Percentiles rank a stretch among this genome's conserved stretches.
phyloP scores from a whole-genome alignment of 2,797 vertebrate genomes.

The Ispidina lecontei region DNA sequence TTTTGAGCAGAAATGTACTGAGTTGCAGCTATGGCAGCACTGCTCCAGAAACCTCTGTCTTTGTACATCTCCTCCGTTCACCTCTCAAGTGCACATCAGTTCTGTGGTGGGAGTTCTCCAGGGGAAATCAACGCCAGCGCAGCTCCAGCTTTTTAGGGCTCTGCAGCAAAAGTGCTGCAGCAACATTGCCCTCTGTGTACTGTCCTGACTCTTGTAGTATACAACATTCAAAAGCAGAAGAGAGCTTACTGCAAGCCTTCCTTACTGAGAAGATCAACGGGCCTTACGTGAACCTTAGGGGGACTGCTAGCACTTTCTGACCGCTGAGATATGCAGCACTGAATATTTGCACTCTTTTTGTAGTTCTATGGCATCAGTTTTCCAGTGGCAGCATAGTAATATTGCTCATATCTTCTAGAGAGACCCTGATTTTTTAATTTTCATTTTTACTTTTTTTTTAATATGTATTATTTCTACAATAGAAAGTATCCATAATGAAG shows the following conservation, averaged over 20 bases:
- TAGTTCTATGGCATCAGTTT: not conserved
- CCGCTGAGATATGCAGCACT: not conserved
- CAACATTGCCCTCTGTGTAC: fast-evolving
- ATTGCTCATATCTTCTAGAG: not conserved
- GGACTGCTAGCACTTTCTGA: not conserved
- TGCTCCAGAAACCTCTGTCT: constrained; percentile 5
- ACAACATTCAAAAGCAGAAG: not conserved
- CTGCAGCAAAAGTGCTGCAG: not conserved
- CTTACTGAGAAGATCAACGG: not conserved
- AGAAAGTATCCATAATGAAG: not conserved
- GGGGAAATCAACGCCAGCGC: not conserved
- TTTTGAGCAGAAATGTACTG: not conserved
- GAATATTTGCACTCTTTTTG: not conserved
- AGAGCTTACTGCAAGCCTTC: not conserved
- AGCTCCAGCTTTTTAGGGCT: not conserved
- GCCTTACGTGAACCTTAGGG: not conserved
- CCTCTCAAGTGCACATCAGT: not conserved
- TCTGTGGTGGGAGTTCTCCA: not conserved
- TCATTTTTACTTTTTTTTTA: not conserved
- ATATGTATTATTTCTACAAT: not conserved
- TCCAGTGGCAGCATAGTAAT: not conserved
- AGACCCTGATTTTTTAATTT: not conserved
- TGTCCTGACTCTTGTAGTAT: not conserved
- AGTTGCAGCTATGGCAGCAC: not conserved
- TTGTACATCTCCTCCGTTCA: not conserved